These are phyloP conservation scores for Prosopocoilus inquinatus DNA, from an alignment of 2,888 invertebrate genomes.

Conservation along the genomic window DNA sequence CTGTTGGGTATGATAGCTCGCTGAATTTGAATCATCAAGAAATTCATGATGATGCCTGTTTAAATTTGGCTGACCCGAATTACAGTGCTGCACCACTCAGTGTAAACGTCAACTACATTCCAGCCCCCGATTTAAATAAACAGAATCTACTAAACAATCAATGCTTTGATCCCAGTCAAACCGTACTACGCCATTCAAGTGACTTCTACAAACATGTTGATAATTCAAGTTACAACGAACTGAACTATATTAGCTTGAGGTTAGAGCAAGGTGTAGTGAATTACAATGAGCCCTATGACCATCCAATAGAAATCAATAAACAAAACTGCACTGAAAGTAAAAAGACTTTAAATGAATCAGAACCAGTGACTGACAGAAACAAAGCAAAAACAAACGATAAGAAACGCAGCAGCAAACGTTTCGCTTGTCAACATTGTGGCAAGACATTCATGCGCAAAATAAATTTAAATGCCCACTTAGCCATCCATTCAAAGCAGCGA, in stretches of 20 bases:
- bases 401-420: constrained; percentile 30
- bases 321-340: background rate
- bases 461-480: constrained; percentile 45
- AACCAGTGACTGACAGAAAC: background rate
- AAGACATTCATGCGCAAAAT: constrained; percentile 42
- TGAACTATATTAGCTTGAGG: constrained; percentile 3
- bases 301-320: constrained; percentile 1
- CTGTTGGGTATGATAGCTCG: constrained; percentile 9
- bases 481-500: constrained; percentile 42
- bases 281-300: constrained; percentile 1
- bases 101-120: background rate
- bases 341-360: background rate
- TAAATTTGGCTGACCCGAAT: constrained; percentile 2
- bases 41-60: constrained; percentile 1
- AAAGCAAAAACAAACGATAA: background rate
- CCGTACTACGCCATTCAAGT: constrained; percentile 30
- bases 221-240: constrained; percentile 5
- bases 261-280: too few relatives aligned
- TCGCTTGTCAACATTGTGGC: constrained; percentile 42
- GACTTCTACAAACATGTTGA: constrained; percentile 24
- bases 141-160: constrained; percentile 6
- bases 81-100: background rate
- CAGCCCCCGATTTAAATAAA: constrained; percentile 3
- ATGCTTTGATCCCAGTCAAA: constrained; percentile 20
- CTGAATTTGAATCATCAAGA: constrained; percentile 6